A percentile compares a stretch with the other conserved stretches of the same genome.
phyloP scores from a whole-genome alignment of 2,888 invertebrate genomes.

The Chesias legatella region DNA sequence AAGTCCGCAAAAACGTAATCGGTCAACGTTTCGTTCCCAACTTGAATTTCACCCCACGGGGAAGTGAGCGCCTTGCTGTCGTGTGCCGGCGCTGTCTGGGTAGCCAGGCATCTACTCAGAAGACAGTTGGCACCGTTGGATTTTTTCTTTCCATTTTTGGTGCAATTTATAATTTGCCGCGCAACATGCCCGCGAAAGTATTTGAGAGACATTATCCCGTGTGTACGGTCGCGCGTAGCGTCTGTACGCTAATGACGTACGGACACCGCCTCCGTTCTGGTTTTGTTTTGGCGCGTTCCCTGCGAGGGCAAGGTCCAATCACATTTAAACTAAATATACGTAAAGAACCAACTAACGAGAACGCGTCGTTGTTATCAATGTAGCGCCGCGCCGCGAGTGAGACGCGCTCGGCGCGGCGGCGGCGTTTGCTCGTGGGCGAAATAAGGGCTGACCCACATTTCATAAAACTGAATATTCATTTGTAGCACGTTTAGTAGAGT shows the following conservation, averaged over 20 bases:
- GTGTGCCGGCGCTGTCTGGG: constrained; percentile 52
- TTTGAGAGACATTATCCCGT: constrained; percentile 68
- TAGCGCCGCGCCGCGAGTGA: constrained; percentile 36
- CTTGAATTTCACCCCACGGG: constrained; percentile 73
- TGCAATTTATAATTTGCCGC: constrained; percentile 56
- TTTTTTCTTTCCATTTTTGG: constrained; percentile 46
- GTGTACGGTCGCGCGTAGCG: constrained; percentile 52
- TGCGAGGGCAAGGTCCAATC: constrained; percentile 66
- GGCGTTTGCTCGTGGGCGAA: constrained; percentile 9
- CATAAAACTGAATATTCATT: not conserved
- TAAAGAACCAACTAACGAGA: constrained; percentile 41
- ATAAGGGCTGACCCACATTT: constrained; percentile 13
- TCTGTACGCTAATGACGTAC: constrained; percentile 50
- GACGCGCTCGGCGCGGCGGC: constrained; percentile 16
- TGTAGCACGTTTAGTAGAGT: too few species aligned
- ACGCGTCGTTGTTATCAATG: constrained; percentile 32
- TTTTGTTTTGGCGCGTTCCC: constrained; percentile 60
- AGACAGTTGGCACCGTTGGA: constrained; percentile 22
- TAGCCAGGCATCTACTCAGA: constrained; percentile 50
- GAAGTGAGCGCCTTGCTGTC: constrained; percentile 58
- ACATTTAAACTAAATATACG: constrained; percentile 43
- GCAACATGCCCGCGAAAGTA: constrained; percentile 68
- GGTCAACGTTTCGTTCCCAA: constrained; percentile 79
- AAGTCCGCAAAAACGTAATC: constrained; percentile 81
- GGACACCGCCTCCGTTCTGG: constrained; percentile 29